phyloP scores from a whole-genome alignment of 1,140 invertebrate genomes.

The Drosophila kurseongensis region DNA sequence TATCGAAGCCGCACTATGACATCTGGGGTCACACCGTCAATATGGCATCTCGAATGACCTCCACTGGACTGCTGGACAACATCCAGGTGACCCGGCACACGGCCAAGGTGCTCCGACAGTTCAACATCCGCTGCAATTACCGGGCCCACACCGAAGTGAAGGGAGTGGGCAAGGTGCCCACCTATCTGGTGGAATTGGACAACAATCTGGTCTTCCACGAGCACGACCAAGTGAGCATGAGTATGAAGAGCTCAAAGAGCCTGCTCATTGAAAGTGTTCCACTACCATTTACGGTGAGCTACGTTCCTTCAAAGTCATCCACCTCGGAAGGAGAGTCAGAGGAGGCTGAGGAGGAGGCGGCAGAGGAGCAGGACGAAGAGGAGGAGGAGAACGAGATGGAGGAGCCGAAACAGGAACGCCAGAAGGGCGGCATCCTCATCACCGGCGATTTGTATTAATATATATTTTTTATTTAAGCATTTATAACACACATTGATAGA shows the following conservation, averaged over 20 bases:
- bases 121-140: slow-evolving; percentile 88
- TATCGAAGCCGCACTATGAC: slow-evolving; percentile 91
- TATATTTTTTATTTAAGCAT: slow-evolving; percentile 50
- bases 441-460: slow-evolving; percentile 19
- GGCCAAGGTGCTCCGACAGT: slow-evolving; percentile 88
- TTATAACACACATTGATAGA: slow-evolving; percentile 55
- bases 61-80: slow-evolving; percentile 89
- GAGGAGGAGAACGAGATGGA: neutral
- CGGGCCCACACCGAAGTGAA: slow-evolving; percentile 89
- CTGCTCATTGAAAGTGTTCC: neutral
- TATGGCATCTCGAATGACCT: slow-evolving; percentile 95
- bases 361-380: neutral
- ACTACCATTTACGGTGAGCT: neutral
- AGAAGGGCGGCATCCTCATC: neutral
- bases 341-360: neutral
- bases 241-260: neutral
- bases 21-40: slow-evolving; percentile 97
- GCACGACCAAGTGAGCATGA: neutral
- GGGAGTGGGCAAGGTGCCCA: slow-evolving; percentile 89
- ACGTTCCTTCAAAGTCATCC: neutral
- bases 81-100: slow-evolving; percentile 92
- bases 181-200: slow-evolving; percentile 89
- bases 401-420: neutral
- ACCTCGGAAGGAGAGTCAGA: neutral
- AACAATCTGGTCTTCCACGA: slow-evolving; percentile 85